These are phyloP conservation scores for Pseudocheirus occidentalis DNA, from an alignment of 2,797 vertebrate genomes.

Conservation along the genomic window DNA sequence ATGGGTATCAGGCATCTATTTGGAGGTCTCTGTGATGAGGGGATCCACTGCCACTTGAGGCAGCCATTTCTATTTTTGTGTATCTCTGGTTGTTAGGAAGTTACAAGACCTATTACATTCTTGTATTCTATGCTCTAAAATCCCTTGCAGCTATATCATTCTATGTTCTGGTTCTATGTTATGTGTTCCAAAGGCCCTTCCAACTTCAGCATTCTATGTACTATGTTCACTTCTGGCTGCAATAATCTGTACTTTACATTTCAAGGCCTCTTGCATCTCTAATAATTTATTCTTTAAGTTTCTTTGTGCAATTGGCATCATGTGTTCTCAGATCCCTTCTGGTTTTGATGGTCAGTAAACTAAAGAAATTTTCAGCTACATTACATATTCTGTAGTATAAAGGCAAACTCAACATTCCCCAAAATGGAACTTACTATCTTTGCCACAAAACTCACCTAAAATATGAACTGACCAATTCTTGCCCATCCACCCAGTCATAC, in stretches of 20 bases:
- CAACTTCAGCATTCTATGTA: neutral
- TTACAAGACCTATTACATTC: too few relatives aligned
- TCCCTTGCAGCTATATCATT: too few relatives aligned
- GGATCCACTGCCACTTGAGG: neutral
- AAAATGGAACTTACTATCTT: too few relatives aligned
- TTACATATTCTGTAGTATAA: neutral
- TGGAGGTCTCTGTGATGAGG: neutral
- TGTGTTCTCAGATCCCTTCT: neutral
- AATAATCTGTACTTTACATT: neutral
- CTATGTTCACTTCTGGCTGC: neutral
- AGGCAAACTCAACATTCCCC: neutral
- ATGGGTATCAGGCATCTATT: neutral
- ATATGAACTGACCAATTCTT: too few relatives aligned
- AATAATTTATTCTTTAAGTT: neutral
- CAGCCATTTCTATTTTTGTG: neutral
- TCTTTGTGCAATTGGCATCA: neutral
- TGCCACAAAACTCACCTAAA: too few relatives aligned
- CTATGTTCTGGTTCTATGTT: too few relatives aligned
- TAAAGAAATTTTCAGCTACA: neutral
- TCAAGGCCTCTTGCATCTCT: neutral
- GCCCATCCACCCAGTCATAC: too few relatives aligned
- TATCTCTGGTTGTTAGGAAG: too few relatives aligned
- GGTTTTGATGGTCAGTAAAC: neutral
- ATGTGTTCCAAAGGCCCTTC: neutral
- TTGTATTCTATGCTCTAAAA: neutral